These are phyloP conservation scores for Saturnia japonica DNA, from an alignment of 2,888 invertebrate species.

Conservation along the genomic window DNA sequence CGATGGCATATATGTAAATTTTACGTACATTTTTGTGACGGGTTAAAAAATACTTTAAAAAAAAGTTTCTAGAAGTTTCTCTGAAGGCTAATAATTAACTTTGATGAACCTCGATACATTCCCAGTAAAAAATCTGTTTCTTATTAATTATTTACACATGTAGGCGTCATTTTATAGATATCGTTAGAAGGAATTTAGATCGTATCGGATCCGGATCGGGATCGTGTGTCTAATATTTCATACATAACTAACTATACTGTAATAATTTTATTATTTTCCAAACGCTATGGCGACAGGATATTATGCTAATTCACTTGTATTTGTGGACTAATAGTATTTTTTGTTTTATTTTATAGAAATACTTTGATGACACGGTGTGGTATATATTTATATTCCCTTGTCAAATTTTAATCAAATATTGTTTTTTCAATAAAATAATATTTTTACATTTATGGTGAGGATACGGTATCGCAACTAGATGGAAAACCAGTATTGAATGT, in stretches of 20 bases:
- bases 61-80: background rate
- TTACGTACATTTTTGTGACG: background rate
- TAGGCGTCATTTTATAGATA: background rate
- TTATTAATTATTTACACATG: background rate
- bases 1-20: too few relatives aligned
- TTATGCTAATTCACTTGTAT: constrained; percentile 34
- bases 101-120: background rate
- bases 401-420: background rate
- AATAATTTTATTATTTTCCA: background rate
- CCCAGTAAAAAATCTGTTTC: background rate
- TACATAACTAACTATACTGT: background rate
- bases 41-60: too few relatives aligned
- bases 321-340: constrained; percentile 32
- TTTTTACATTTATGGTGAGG: background rate
- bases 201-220: constrained; percentile 1
- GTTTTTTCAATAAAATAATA: background rate
- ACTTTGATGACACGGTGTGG: background rate
- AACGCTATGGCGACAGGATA: constrained; percentile 3
- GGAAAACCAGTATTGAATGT: background rate
- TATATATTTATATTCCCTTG: background rate
- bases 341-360: constrained; percentile 11
- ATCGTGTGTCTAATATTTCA: background rate
- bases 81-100: background rate
- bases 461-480: background rate
- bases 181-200: background rate